A percentile compares a stretch with the other conserved stretches of the same genome.
Conservation (phyloP, 2,888 invertebrate species). For the Syrphus vitripennis region DNA sequence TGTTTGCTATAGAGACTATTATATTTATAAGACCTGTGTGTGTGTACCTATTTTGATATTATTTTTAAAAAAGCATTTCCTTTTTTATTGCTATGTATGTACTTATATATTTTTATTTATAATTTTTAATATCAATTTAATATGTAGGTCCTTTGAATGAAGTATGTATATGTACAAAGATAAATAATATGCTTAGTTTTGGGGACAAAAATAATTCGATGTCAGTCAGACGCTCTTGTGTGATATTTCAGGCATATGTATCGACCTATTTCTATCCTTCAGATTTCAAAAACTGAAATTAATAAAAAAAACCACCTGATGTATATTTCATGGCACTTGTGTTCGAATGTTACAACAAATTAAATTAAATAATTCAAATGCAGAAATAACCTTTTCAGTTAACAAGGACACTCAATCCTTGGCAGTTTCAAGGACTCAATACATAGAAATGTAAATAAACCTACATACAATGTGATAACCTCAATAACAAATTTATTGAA, state of each 20-base stretch:
- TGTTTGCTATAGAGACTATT: background rate
- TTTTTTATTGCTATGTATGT: background rate
- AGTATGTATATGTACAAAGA: slow-evolving; percentile 19
- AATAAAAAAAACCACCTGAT: slow-evolving; percentile 19
- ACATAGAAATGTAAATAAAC: too few relatives aligned
- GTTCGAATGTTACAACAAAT: slow-evolving; percentile 35
- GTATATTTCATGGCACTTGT: slow-evolving; percentile 27
- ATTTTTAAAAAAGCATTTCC: background rate
- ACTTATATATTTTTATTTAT: background rate
- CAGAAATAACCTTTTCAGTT: background rate
- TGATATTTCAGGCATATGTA: background rate
- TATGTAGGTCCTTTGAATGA: too few relatives aligned
- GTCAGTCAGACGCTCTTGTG: background rate
- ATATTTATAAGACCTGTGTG: background rate
- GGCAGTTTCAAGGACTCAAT: slow-evolving; percentile 34
- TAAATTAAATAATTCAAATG: slow-evolving; percentile 51
- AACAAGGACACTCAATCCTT: slow-evolving; percentile 37
- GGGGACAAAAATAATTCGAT: background rate
- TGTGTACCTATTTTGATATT: background rate
- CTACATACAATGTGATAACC: background rate
- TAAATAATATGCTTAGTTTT: background rate
- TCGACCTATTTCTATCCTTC: slow-evolving; percentile 11
- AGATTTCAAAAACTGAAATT: background rate
- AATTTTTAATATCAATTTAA: too few relatives aligned
- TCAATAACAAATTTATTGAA: slow-evolving; percentile 23